These are phyloP conservation scores for Carposina sasakii DNA, from an alignment of 1,140 invertebrate genomes.

Conservation along the genomic window DNA sequence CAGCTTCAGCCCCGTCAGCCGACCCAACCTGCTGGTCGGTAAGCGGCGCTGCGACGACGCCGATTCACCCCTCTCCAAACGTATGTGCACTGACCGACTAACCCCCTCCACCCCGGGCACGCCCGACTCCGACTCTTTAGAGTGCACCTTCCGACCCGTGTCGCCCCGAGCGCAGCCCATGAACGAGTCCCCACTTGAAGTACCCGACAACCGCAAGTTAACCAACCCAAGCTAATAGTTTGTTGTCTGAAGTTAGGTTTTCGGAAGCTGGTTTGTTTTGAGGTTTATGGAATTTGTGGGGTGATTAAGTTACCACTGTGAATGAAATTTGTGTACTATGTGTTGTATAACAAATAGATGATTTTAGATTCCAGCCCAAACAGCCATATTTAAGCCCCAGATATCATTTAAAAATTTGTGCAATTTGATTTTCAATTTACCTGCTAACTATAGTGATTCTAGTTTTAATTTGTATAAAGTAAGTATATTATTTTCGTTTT, in stretches of 20 bases:
- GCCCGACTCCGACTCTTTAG: constrained; percentile 49
- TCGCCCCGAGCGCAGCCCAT: constrained; percentile 44
- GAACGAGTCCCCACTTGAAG: constrained; percentile 33
- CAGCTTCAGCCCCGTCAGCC: constrained; percentile 79
- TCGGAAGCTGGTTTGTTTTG: no score
- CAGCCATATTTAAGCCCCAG: no score
- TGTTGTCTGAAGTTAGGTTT: not conserved
- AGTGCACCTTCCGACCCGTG: constrained; percentile 59
- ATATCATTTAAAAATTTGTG: no score
- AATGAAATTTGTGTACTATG: no score
- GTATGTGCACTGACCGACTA: constrained; percentile 51
- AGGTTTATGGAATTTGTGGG: no score
- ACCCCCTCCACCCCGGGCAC: constrained; percentile 55
- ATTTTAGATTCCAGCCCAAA: no score
- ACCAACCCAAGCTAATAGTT: constrained; percentile 52
- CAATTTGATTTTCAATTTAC: no score
- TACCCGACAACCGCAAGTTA: constrained; percentile 35
- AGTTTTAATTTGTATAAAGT: no score
- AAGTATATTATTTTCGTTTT: no score
- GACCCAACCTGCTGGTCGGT: constrained; percentile 79
- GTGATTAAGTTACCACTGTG: no score
- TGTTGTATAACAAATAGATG: no score
- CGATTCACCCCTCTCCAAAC: constrained; percentile 65
- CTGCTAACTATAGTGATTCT: no score
- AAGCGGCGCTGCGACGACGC: constrained; percentile 88